phyloP scores from a whole-genome alignment of 2,797 vertebrate species.

The Girardinus metallicus region DNA sequence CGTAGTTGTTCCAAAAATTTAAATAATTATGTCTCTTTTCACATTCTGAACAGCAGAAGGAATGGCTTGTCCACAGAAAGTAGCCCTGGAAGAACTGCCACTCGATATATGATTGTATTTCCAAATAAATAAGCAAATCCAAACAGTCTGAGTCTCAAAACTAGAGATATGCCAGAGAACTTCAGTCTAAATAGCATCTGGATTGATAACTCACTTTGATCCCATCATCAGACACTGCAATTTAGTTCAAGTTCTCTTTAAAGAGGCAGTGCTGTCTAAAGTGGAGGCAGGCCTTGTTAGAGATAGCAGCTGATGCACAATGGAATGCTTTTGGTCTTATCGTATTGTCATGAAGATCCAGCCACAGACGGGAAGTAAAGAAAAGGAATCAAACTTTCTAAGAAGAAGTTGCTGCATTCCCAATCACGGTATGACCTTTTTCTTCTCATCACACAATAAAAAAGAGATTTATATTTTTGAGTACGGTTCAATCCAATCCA shows the following conservation, averaged over 20 bases:
- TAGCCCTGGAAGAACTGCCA: background rate
- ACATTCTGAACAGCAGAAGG: background rate
- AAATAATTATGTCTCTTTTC: background rate
- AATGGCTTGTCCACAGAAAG: background rate
- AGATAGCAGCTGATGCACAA: slow-evolving; percentile 54
- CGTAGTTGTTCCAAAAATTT: background rate
- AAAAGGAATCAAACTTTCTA: slow-evolving; percentile 35
- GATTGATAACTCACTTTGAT: slow-evolving; percentile 43
- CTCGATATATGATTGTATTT: background rate
- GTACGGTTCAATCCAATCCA: background rate
- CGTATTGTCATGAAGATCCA: slow-evolving; percentile 45
- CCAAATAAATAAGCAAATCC: background rate
- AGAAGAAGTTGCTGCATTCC: slow-evolving; percentile 22
- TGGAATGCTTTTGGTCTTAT: slow-evolving; percentile 74
- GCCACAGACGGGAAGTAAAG: slow-evolving; percentile 31
- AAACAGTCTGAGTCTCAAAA: background rate
- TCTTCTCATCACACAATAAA: slow-evolving; percentile 16
- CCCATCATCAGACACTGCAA: slow-evolving; percentile 50
- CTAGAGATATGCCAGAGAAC: background rate
- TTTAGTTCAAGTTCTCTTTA: slow-evolving; percentile 50
- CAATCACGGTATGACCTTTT: slow-evolving; percentile 33
- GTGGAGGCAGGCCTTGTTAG: slow-evolving; percentile 57
- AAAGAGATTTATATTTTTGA: slow-evolving; percentile 11
- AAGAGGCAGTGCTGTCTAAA: slow-evolving; percentile 57
- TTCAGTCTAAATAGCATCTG: slow-evolving; percentile 17